Percentiles rank a stretch among this genome's conserved stretches.
phyloP scores from a whole-genome alignment of 2,113 vertebrate species.

The Perca flavescens region DNA sequence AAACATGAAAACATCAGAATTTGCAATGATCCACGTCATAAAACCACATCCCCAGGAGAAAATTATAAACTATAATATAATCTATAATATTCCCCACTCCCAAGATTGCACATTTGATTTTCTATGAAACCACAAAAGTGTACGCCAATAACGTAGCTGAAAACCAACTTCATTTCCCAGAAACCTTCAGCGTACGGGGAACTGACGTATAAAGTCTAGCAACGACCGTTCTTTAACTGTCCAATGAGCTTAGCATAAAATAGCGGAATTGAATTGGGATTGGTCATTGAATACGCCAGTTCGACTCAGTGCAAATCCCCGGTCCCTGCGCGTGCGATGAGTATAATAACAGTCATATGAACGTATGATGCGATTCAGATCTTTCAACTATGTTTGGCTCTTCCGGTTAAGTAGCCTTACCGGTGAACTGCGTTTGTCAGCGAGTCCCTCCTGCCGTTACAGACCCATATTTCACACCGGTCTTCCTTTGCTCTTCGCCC shows the following conservation, averaged over 20 bases:
- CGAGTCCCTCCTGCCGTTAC: neutral
- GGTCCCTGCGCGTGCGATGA: too few relatives aligned
- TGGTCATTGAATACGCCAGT: constrained; percentile 24
- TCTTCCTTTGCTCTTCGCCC: constrained; percentile 12
- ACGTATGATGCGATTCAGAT: constrained; percentile 38
- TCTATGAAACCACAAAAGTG: neutral
- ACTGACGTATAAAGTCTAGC: accelerated
- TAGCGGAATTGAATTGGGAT: constrained; percentile 20
- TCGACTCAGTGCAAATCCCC: neutral
- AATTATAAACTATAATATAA: neutral
- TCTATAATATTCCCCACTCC: neutral
- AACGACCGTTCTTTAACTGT: neutral
- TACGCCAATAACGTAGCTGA: neutral
- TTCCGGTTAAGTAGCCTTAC: constrained; percentile 59
- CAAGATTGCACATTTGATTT: neutral
- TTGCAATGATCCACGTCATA: neutral
- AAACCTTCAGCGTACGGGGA: neutral
- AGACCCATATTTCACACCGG: neutral
- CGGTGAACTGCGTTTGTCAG: neutral
- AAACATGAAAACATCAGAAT: neutral
- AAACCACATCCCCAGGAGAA: neutral
- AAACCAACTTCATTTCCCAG: constrained; percentile 56
- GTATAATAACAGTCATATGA: neutral
- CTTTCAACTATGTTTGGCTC: constrained; percentile 38
- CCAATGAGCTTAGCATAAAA: constrained; percentile 9